Evolutionary conservation across 2,113 vertebrate species (phyloP).

Genomic region (Jacana jacana): DNA sequence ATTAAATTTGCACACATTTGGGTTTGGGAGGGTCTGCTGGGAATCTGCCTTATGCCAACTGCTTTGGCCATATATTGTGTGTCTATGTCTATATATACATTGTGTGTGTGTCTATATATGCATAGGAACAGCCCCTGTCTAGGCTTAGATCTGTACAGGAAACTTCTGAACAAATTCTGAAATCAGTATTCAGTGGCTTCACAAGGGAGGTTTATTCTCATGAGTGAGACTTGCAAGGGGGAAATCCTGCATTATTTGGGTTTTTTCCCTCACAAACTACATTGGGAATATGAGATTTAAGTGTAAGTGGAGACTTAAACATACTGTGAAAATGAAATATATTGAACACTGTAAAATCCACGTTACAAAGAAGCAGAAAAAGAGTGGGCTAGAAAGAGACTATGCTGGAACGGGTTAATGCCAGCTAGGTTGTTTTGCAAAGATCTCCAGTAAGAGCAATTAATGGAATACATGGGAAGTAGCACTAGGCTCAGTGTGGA

Average conservation of each 20-base stretch:
- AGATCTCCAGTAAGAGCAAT: background rate
- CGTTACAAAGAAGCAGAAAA: background rate
- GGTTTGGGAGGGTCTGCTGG: background rate
- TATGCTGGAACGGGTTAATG: background rate
- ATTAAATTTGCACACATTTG: background rate
- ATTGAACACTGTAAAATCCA: background rate
- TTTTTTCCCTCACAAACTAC: background rate
- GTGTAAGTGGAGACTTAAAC: background rate
- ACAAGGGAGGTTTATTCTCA: background rate
- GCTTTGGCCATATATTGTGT: background rate
- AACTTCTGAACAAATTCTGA: background rate
- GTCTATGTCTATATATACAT: background rate
- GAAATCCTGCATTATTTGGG: background rate
- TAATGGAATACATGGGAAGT: background rate
- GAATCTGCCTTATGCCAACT: background rate
- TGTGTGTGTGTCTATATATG: background rate
- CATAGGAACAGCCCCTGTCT: background rate
- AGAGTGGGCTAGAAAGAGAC: background rate
- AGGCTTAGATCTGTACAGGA: background rate
- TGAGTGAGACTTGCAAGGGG: background rate
- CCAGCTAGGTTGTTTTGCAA: background rate
- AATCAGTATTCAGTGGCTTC: background rate
- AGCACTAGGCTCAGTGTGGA: background rate
- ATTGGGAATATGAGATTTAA: background rate
- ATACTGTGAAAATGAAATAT: background rate